Base-by-base conservation (phyloP, 2,888 invertebrate genomes). In the Glaucopsyche alexis region DNA sequence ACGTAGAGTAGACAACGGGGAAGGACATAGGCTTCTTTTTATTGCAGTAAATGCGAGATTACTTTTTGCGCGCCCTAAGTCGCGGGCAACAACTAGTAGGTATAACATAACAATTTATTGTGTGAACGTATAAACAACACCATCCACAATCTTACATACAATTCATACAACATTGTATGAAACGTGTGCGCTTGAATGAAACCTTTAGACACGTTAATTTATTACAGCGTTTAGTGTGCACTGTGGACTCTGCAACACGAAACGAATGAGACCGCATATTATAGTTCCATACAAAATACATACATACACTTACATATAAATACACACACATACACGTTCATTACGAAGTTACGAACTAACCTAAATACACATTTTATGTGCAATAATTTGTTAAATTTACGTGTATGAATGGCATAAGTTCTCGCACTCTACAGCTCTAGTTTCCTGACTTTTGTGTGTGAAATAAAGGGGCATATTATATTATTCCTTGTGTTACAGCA, bases 281-380 rank as follows among this genome's bases (percentile, higher is more conserved):
- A 50, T n/a, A 40, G 6, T 42, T 42, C 8, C 42, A 42, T 42
- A 42, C 42, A 42, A 42, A 42, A 16, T 8, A 52, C 16, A 52
- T 11, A 5, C 55, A 55, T 11, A 11, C 2, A 16, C 16, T 16
- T 16, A 16, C 52, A 52, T 9, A 16, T 8, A 52, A 7, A 52
- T 8, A 11, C 13, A 45, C 49, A 19, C 19, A 55, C 55, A 19
- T 55, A 8, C 55, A 55, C 19, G 19, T 16, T 19, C 55, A 16
- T n/a, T 19, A 42, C 60, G 60, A 19, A 52, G 8, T n/a, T 19
- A 42, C 60, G 60, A 19, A 52, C 55, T 71, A 45, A 60, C 64
- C 45, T 71, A 64, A 71, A 64, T 71, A 71, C 55, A 64, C 71
- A 45, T 60, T 70, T 71, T 45, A 47, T 40, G 60, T 64, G 45